Conservation (phyloP, 2,888 invertebrate genomes). For the Mythimna lalbum region DNA sequence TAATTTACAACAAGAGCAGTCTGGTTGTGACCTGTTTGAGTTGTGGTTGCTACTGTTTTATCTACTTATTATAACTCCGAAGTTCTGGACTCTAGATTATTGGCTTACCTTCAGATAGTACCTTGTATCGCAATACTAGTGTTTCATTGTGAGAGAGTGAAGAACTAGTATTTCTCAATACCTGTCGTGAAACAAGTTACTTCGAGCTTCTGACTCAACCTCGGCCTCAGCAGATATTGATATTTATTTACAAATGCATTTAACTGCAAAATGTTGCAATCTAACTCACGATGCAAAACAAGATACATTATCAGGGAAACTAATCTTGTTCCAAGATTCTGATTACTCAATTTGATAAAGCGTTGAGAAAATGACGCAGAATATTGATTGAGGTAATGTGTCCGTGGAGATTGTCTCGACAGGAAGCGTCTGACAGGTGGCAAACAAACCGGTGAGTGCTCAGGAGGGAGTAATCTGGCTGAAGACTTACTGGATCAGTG, state of each 20-base stretch:
- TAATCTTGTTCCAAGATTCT: slow-evolving; percentile 22
- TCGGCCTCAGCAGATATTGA: background rate
- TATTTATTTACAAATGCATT: background rate
- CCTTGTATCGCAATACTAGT: background rate
- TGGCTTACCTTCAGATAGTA: background rate
- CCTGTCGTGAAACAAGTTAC: background rate
- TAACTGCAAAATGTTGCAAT: slow-evolving; percentile 3
- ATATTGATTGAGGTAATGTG: slow-evolving; percentile 2
- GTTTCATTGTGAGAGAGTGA: too few species aligned
- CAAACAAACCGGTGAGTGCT: slow-evolving; percentile 36
- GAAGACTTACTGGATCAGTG: slow-evolving; percentile 34
- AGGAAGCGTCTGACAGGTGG: slow-evolving; percentile 37
- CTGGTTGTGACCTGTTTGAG: background rate
- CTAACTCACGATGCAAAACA: background rate
- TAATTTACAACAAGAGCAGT: slow-evolving; percentile 8
- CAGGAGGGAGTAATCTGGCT: slow-evolving; percentile 19
- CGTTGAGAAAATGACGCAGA: slow-evolving; percentile 22
- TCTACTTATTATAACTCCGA: background rate
- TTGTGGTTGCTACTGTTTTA: too few species aligned
- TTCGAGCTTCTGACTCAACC: slow-evolving; percentile 1
- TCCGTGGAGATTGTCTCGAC: slow-evolving; percentile 33
- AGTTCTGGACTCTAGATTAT: background rate
- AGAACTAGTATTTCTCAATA: background rate
- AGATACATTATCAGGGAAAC: slow-evolving; percentile 5
- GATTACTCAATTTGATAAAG: slow-evolving; percentile 28